Conservation (phyloP, 2,113 vertebrate species). For the Xyrauchen texanus region DNA sequence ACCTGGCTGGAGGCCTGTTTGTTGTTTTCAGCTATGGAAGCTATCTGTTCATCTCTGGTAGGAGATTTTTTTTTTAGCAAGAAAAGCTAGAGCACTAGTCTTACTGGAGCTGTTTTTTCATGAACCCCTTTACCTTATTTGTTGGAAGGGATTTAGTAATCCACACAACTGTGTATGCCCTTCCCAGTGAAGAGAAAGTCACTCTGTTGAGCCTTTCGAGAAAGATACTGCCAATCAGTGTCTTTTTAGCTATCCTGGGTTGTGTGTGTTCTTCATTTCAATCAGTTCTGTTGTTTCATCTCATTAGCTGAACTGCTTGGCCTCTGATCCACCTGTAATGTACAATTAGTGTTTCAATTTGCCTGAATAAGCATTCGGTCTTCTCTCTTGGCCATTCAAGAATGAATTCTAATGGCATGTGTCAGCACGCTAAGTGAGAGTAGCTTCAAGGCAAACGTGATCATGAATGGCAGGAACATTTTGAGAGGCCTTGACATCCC, state of each 20-base stretch:
- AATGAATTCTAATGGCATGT: constrained; percentile 1
- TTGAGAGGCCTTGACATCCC: neutral
- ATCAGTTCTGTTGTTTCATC: constrained; percentile 38
- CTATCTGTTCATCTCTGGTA: no score
- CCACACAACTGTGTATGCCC: neutral
- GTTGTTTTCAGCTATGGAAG: no score
- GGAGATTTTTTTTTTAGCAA: neutral
- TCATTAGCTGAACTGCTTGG: constrained; percentile 39
- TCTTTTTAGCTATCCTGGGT: neutral
- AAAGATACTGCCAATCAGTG: neutral
- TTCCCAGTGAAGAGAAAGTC: constrained; percentile 1
- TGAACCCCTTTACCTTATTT: neutral
- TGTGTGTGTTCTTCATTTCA: constrained; percentile 11
- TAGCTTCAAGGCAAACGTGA: neutral
- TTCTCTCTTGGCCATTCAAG: constrained; percentile 18
- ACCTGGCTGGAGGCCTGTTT: no score
- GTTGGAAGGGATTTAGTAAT: neutral
- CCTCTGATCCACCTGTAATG: constrained; percentile 37
- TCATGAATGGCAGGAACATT: neutral
- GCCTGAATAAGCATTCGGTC: constrained; percentile 33
- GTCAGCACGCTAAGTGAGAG: neutral
- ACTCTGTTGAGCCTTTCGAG: neutral
- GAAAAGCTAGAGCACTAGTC: no score
- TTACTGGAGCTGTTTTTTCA: neutral
- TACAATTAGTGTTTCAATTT: constrained; percentile 48